These are phyloP conservation scores for Phalacrocorax aristotelis DNA, from an alignment of 2,113 vertebrate species.

Conservation along the genomic window DNA sequence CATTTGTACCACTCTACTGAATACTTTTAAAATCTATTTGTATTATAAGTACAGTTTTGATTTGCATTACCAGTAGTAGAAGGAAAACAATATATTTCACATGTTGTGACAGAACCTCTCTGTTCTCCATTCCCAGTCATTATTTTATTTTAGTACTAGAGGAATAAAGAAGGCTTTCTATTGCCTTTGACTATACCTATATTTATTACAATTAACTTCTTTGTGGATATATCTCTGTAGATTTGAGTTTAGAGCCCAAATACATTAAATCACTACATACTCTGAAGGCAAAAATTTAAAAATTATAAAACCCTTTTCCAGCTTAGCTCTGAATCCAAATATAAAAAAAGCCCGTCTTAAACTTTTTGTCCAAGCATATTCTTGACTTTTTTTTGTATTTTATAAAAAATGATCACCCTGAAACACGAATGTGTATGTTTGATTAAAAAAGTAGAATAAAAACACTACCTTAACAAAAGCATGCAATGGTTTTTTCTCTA, in stretches of 20 bases:
- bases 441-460: background rate
- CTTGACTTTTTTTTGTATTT: background rate
- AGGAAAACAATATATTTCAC: background rate
- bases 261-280: background rate
- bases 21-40: background rate
- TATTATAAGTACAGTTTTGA: background rate
- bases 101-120: background rate
- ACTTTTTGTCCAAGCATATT: background rate
- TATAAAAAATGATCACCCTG: background rate
- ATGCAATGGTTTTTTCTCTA: background rate
- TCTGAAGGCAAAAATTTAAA: background rate
- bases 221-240: background rate
- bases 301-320: background rate
- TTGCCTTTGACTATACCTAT: background rate
- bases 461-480: background rate
- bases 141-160: background rate
- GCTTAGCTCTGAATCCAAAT: background rate
- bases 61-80: background rate
- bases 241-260: background rate
- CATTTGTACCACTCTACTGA: background rate
- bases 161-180: background rate
- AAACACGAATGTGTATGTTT: background rate
- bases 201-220: background rate
- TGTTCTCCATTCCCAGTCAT: background rate
- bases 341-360: background rate